Evolutionary conservation across 2,113 vertebrate genomes (phyloP).

Genomic region (Proteles cristata): DNA sequence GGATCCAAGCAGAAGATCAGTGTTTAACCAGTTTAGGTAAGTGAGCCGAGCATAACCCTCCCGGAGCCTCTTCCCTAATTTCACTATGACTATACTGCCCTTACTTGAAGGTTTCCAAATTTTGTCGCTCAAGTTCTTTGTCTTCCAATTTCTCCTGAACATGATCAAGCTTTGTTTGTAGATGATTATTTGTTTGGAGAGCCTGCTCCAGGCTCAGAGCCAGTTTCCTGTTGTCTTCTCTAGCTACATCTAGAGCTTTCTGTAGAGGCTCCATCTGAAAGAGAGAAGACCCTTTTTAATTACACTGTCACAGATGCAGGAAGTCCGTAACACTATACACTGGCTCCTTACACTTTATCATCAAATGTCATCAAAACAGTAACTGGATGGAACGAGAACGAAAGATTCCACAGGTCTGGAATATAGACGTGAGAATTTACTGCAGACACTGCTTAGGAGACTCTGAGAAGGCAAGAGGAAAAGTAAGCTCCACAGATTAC

Average conservation of each 20-base stretch:
- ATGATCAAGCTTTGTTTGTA: slow-evolving; percentile 80
- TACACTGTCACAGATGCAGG: background rate
- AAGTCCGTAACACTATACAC: background rate
- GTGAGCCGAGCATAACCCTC: background rate
- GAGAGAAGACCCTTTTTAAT: background rate
- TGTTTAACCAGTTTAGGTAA: background rate
- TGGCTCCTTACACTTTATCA: background rate
- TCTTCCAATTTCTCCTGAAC: slow-evolving; percentile 75
- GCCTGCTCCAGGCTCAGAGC: slow-evolving; percentile 81
- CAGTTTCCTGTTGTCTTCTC: slow-evolving; percentile 85
- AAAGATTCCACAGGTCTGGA: background rate
- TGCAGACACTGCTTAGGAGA: background rate
- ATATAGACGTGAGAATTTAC: background rate
- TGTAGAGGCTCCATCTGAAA: slow-evolving; percentile 82
- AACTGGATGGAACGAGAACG: background rate
- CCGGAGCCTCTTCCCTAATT: background rate
- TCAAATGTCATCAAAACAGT: background rate
- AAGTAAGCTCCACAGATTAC: background rate
- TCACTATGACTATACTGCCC: background rate
- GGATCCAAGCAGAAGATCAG: background rate
- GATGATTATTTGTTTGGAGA: slow-evolving; percentile 76
- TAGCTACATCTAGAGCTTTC: slow-evolving; percentile 79
- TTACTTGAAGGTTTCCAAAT: slow-evolving; percentile 81
- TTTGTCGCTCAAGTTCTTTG: slow-evolving; percentile 80
- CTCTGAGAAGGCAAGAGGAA: background rate